Percentiles rank a stretch among this genome's conserved stretches.
Conservation (phyloP, 2,113 vertebrate species). For the Hirundichthys speculiger region DNA sequence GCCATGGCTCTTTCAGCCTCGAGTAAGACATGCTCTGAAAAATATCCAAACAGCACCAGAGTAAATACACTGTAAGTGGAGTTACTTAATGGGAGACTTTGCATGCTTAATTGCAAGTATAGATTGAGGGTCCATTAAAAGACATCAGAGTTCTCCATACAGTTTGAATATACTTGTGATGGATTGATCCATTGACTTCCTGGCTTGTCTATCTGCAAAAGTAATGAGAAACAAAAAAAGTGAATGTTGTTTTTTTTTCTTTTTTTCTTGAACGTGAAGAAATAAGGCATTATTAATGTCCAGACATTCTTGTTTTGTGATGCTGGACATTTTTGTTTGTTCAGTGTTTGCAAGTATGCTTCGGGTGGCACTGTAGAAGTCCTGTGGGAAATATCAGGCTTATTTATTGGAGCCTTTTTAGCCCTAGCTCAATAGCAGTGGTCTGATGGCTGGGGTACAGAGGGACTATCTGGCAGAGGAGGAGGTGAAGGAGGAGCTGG, state of each 20-base stretch:
- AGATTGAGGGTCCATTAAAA: constrained; percentile 79
- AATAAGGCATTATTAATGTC: constrained; percentile 24
- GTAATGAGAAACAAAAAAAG: constrained; percentile 51
- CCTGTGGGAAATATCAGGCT: constrained; percentile 74
- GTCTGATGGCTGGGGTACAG: constrained; percentile 67
- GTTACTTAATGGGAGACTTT: constrained; percentile 76
- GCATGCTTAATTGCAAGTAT: constrained; percentile 79
- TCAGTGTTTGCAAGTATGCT: constrained; percentile 56
- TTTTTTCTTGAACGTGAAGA: constrained; percentile 42
- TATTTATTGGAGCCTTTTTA: constrained; percentile 79
- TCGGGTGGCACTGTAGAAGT: constrained; percentile 59
- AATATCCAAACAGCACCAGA: constrained; percentile 58
- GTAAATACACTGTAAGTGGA: constrained; percentile 73
- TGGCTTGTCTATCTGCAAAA: constrained; percentile 56
- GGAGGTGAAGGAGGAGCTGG: constrained; percentile 58
- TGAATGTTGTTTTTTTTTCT: too few species aligned
- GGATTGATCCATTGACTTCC: constrained; percentile 77
- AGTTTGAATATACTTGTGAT: constrained; percentile 74
- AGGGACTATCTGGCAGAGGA: constrained; percentile 67
- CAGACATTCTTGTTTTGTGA: constrained; percentile 36
- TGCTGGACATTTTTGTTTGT: constrained; percentile 63
- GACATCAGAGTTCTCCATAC: constrained; percentile 70
- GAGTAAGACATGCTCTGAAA: constrained; percentile 45
- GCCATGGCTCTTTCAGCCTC: constrained; percentile 35
- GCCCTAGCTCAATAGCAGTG: constrained; percentile 72